Conservation (phyloP, 2,797 vertebrate genomes). For the Hoplostethus atlanticus region DNA sequence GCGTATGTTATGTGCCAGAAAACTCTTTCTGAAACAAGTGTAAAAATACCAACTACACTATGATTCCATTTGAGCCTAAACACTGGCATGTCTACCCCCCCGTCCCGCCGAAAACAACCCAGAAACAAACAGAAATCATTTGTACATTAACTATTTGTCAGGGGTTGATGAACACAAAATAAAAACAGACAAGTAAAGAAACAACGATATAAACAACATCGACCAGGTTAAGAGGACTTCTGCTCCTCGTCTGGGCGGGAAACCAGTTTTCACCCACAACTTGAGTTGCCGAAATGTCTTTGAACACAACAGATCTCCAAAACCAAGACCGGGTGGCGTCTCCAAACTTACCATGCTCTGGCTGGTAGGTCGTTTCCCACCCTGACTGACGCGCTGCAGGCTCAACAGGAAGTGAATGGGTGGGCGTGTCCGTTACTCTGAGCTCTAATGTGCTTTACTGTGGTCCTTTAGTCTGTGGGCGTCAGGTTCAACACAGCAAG, state of each 20-base stretch:
- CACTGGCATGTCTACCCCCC: slow-evolving; percentile 21
- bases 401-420: too few species aligned
- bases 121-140: slow-evolving; percentile 23
- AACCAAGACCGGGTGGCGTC: too few species aligned
- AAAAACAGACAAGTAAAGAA: slow-evolving; percentile 15
- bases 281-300: too few species aligned
- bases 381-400: too few species aligned
- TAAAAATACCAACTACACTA: slow-evolving; percentile 20
- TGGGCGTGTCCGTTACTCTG: too few species aligned
- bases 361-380: too few species aligned
- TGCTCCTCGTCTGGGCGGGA: background rate
- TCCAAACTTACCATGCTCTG: too few species aligned
- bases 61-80: slow-evolving; percentile 55
- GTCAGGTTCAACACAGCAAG: background rate
- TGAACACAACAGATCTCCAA: too few species aligned
- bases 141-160: slow-evolving; percentile 60
- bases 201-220: too few species aligned
- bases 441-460: slow-evolving; percentile 11
- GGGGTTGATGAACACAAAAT: background rate
- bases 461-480: background rate
- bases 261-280: too few species aligned
- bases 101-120: background rate
- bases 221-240: background rate
- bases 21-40: slow-evolving; percentile 25
- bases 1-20: slow-evolving; percentile 56